Percentiles rank a stretch among this genome's conserved stretches.
phyloP scores from a whole-genome alignment of 2,113 vertebrate genomes.

The Neolamprologus variostigma region DNA sequence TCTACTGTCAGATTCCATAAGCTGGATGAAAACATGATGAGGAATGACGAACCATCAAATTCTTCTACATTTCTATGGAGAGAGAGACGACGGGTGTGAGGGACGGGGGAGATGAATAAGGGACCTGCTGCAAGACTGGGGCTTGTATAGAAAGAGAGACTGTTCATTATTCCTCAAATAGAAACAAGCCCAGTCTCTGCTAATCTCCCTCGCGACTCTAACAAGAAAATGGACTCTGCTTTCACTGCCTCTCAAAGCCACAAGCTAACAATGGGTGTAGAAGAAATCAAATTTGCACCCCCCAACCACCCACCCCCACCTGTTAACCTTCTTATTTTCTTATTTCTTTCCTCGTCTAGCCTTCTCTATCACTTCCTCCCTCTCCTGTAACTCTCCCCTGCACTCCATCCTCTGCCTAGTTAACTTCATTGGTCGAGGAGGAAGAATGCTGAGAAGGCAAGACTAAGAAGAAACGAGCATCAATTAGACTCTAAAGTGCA shows the following conservation, averaged over 20 bases:
- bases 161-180: slow-evolving; percentile 62
- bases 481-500: slow-evolving; percentile 70
- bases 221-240: slow-evolving; percentile 40
- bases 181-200: slow-evolving; percentile 45
- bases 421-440: slow-evolving; percentile 47
- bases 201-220: slow-evolving; percentile 52
- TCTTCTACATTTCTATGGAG: neutral
- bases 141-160: slow-evolving; percentile 29
- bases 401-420: slow-evolving; percentile 23
- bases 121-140: neutral
- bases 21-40: neutral
- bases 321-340: slow-evolving; percentile 29
- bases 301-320: neutral
- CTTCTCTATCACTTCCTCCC: neutral
- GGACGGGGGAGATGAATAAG: neutral
- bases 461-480: slow-evolving; percentile 44
- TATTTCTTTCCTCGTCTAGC: neutral
- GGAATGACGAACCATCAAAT: neutral
- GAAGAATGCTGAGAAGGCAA: slow-evolving; percentile 66
- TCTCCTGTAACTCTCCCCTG: neutral
- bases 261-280: slow-evolving; percentile 40
- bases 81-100: neutral
- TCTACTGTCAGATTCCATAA: neutral
- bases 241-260: slow-evolving; percentile 39
- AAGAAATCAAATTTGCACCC: slow-evolving; percentile 54